Base-by-base conservation (phyloP, 2,113 vertebrate species). In the Parus major region DNA sequence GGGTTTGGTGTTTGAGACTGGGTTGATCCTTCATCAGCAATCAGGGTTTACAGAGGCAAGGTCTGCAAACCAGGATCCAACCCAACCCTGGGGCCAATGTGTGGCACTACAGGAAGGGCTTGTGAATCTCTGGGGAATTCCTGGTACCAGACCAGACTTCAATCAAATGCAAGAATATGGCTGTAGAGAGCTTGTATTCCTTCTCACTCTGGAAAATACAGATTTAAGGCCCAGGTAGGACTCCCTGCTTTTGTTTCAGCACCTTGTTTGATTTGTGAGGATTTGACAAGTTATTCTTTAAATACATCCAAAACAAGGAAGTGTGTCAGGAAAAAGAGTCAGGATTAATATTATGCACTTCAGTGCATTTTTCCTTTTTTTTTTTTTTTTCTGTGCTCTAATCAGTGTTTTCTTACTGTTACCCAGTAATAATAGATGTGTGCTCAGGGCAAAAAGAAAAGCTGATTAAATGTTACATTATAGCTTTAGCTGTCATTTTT, bases 41-140 rank as follows among this genome's bases (percentile, higher is more conserved):
- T 46, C 2, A 0, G 29, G 22, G 21, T 5, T 60, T 33, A 41
- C 25, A 2, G 11, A 3, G 53, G 31, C 35, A 23, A 5, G 3
- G 2, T n/a, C 50, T 70, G 52, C 41, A 44, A 60, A 39, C 5
- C 33, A 22, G 39, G 15, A 49, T 61, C 56, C 44, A 46, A 2
- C 21, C 22, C 28, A 29, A 5, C 5, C 21, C 28, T 3, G 2
- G 36, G 7, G 8, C 29, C 8, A 9, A 5, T 2, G 1, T 4
- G 10, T 25, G 49, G 11, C 47, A 11, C 39, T 17, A 5, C 2
- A 10, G 44, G 22, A 68, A n/a, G 25, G 12, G 14, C 19, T 46
- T 27, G 29, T 1, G 2, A 25, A 50, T 76, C 53, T 42, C 35
- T 3, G 1, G 29, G 44, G 18, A 52, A 23, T 16, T 80, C 31